Evolutionary conservation across 2,888 invertebrate genomes (phyloP), one percentile per base, ranked within the genome.

Genomic region (Scaptomyza caliginosa): DNA sequence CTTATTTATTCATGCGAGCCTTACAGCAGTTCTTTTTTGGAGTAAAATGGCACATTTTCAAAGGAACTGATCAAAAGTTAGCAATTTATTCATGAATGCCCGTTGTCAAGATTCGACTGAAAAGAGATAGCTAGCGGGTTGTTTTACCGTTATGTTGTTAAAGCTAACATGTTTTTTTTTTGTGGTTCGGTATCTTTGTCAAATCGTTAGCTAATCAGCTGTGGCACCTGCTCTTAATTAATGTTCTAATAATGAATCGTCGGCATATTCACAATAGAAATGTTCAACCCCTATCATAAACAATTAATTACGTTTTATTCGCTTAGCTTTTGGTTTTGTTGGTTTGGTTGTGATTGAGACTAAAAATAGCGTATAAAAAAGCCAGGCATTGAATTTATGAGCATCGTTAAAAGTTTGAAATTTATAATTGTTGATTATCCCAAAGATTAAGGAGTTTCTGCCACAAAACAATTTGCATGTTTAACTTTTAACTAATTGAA

Each of bases 221-320:
- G 24, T 46, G 39, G 13, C 23, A 40, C 30, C 38, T 49, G 67
- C 48, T 48, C 59, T 59, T 75, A 75, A 84, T 79, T 80, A 79
- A 80, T 73, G 59, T 60, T 43, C 63, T 62, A 56, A 72, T 56
- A 80, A 75, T 64, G 66, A 63, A 80, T 75, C 64, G 72, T 49
- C 72, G 77, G 71, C 66, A 56, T 52, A 43, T 28, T 42, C 46
- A 63, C 68, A 80, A 80, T 58, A 49, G 55, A 57, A 71, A 56
- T 71, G 63, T 51, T 74, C 23, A 28, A 11, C 39, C 21, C 26
- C 17, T 24, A 23, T 34, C 58, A 36, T 39, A 34, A 45, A 48
- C 38, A 38, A 43, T 73, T 69, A 79, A 79, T 79, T 65, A 63
- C 36, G 43, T 46, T 60, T 45, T 23, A 1, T 32, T 13, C 16